Evolutionary conservation across 2,797 vertebrate genomes (phyloP).

Genomic region (Paratrypauchen microcephalus): DNA sequence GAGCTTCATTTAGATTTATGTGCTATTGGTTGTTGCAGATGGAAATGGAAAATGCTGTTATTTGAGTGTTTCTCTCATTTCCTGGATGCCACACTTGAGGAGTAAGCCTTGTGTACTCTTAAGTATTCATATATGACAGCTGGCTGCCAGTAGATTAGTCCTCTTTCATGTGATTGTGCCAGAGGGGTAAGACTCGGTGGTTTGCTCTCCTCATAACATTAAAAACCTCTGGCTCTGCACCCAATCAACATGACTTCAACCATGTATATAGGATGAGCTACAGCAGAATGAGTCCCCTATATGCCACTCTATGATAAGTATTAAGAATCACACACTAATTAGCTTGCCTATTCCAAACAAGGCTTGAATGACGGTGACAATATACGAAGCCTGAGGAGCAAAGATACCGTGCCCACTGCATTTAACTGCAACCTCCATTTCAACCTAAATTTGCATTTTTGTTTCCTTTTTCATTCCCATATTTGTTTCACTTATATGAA

Average conservation of each 20-base stretch:
- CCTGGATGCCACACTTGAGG: slow-evolving; percentile 11
- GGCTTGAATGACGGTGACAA: slow-evolving; percentile 48
- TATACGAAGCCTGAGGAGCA: slow-evolving; percentile 40
- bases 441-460: slow-evolving; percentile 31
- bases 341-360: slow-evolving; percentile 49
- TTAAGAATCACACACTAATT: slow-evolving; percentile 63
- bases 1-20: not conserved
- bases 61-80: slow-evolving; percentile 14
- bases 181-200: slow-evolving; percentile 43
- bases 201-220: slow-evolving; percentile 48
- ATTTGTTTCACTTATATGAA: slow-evolving; percentile 44
- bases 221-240: slow-evolving; percentile 51
- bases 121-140: slow-evolving; percentile 59
- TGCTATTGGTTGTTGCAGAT: not conserved
- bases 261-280: slow-evolving; percentile 53
- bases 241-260: slow-evolving; percentile 44
- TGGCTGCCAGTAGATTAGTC: slow-evolving; percentile 63
- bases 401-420: slow-evolving; percentile 52
- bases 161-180: slow-evolving; percentile 60
- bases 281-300: slow-evolving; percentile 39
- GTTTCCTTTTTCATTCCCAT: slow-evolving; percentile 28
- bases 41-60: slow-evolving; percentile 3
- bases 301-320: slow-evolving; percentile 61
- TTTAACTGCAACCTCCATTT: slow-evolving; percentile 25
- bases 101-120: slow-evolving; percentile 29